Percentiles rank a stretch among this genome's conserved stretches.
Conservation (phyloP, 1,140 invertebrate species). For the Drosophila chauvacae region DNA sequence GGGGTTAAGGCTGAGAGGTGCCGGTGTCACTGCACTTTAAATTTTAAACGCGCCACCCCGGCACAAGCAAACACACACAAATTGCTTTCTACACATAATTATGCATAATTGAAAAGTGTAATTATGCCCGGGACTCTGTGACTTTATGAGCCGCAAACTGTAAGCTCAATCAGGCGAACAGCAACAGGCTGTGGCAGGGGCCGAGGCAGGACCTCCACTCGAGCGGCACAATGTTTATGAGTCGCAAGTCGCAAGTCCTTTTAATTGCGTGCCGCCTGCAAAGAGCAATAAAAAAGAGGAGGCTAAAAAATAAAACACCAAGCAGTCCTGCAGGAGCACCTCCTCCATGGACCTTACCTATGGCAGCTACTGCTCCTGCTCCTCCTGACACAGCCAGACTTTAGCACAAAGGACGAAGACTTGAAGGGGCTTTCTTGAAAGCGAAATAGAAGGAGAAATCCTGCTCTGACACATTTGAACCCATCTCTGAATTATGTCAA, state of each 20-base stretch:
- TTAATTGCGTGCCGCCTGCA: constrained; percentile 64
- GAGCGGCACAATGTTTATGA: constrained; percentile 66
- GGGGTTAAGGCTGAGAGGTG: constrained; percentile 17
- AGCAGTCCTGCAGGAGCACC: not conserved
- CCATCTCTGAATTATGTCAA: constrained; percentile 15
- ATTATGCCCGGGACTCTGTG: constrained; percentile 60
- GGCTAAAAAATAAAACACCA: constrained; percentile 4
- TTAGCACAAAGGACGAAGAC: not conserved
- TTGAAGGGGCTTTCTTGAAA: constrained; percentile 5
- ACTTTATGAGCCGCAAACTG: constrained; percentile 72
- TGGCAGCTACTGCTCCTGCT: not conserved
- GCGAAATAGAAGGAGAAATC: not conserved
- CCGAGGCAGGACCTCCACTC: constrained; percentile 12
- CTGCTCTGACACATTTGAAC: constrained; percentile 12
- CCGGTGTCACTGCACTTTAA: constrained; percentile 67
- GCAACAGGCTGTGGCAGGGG: constrained; percentile 29
- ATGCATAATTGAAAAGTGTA: constrained; percentile 81
- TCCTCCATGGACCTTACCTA: not conserved
- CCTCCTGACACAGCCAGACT: constrained; percentile 14
- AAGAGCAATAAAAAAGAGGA: not conserved
- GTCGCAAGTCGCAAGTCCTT: constrained; percentile 59
- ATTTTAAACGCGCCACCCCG: constrained; percentile 50
- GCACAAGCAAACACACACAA: constrained; percentile 43
- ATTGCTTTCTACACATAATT: constrained; percentile 77
- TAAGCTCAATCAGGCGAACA: constrained; percentile 69